Evolutionary conservation across 2,797 vertebrate genomes (phyloP).

Genomic region (Aselliscus stoliczkanus): DNA sequence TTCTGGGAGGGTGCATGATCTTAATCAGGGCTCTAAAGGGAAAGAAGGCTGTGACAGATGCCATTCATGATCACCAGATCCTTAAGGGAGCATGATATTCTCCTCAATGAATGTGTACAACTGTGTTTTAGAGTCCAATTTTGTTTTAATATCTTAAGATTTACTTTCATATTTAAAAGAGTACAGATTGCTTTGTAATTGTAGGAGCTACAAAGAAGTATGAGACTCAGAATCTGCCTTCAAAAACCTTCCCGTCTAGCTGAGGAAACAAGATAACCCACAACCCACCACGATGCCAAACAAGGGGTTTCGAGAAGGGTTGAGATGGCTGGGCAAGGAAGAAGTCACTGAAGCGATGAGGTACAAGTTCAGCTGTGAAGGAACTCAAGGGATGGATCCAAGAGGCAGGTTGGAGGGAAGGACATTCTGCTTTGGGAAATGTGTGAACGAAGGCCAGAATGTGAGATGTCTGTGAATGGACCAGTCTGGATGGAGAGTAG

Average conservation of each 20-base stretch:
- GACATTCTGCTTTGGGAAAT: background rate
- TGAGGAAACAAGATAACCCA: slow-evolving; percentile 32
- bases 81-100: background rate
- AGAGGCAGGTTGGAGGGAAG: background rate
- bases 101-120: background rate
- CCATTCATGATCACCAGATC: background rate
- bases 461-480: background rate
- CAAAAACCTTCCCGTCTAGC: background rate
- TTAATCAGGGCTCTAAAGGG: slow-evolving; percentile 5
- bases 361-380: background rate
- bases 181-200: background rate
- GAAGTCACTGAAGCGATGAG: slow-evolving; percentile 15
- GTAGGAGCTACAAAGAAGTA: background rate
- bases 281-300: background rate
- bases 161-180: background rate
- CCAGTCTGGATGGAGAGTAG: background rate
- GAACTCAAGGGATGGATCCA: background rate
- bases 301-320: background rate
- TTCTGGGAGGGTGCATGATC: background rate
- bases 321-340: background rate
- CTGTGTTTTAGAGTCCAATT: background rate
- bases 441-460: background rate
- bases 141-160: slow-evolving; percentile 20
- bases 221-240: background rate
- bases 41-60: background rate